Evolutionary conservation across 2,888 invertebrate species (phyloP), one percentile per base, ranked within the genome.

Genomic region (Schrankia costaestrigalis): DNA sequence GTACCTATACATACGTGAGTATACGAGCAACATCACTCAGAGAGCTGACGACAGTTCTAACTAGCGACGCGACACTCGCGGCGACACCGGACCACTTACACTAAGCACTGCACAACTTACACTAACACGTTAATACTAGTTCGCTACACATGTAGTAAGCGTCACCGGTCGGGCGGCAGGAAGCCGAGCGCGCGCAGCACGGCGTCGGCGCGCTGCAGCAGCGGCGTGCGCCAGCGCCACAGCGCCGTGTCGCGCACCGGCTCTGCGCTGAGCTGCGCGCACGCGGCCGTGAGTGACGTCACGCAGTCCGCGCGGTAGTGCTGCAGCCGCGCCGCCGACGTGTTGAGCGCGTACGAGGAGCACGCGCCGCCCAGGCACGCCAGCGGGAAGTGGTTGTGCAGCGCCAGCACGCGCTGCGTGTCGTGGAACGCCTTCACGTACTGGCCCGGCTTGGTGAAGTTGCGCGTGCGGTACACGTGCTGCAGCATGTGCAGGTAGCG

Each of bases 301-400:
- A 96, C 97, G 81, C 97, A 97, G 81, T 97, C 97, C 14, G 95
- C 95, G 40, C 97, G 91, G 85, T 97, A 98, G 80, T 98, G 98
- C 76, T 98, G 96, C 63, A 98, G 89, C 52, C 97, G 95, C 10
- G 97, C 97, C 65, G 94, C 93, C 19, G 89, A 89, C 12, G 94
- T 94, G 50, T 95, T 93, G 50, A 97, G 92, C 35, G 95, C 91
- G 82, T 93, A 96, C 26, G 95, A 94, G 31, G 94, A 94, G 79
- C 96, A 97, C 4, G 91, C 90, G 24, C 94, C 94, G 26, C 95
- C 95, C 21, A 97, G 82, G 69, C 97, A 97, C 39, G 95, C 94
- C 54, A 97, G 82, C 19, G 97, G 97, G 73, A 96, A 97, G 79
- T 97, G 97, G 81, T 97, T 97, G 89, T 97, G 97, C 46, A 97